Conservation (phyloP, 2,888 invertebrate genomes). For the Willowsia nigromaculata region DNA sequence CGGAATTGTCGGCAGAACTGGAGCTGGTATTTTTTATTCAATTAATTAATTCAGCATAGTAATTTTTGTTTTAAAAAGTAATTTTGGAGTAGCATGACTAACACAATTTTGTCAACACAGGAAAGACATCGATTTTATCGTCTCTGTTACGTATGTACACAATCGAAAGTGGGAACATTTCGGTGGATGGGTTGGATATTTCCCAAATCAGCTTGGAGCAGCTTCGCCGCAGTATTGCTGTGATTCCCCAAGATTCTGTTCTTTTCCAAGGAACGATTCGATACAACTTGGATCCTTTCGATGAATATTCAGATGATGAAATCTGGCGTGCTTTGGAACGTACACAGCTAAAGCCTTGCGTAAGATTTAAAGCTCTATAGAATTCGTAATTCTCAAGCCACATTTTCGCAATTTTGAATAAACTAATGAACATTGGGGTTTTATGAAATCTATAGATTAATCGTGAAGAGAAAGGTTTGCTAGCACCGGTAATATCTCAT, state of each 20-base stretch:
- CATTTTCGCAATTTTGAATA: no score
- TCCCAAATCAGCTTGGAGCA: constrained; percentile 77
- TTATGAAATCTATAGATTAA: constrained; percentile 72
- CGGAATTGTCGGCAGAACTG: constrained; percentile 83
- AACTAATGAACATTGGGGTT: no score
- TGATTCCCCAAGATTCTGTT: constrained; percentile 80
- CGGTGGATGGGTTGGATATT: constrained; percentile 79
- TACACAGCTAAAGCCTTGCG: constrained; percentile 79
- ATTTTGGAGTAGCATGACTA: not conserved
- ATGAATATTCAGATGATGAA: constrained; percentile 79
- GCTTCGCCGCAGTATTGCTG: constrained; percentile 79
- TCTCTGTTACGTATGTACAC: constrained; percentile 79
- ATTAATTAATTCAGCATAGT: not conserved
- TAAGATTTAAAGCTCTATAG: constrained; percentile 20
- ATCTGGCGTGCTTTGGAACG: constrained; percentile 79
- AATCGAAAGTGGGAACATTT: constrained; percentile 78
- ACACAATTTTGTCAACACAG: constrained; percentile 44
- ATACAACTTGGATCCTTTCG: constrained; percentile 80
- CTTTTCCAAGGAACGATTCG: constrained; percentile 80
- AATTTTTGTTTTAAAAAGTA: not conserved
- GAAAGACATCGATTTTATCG: constrained; percentile 79
- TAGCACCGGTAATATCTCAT: constrained; percentile 75
- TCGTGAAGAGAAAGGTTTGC: constrained; percentile 78
- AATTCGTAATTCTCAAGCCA: no score
- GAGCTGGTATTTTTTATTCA: constrained; percentile 81